These are phyloP conservation scores for Ptychobarbus kaznakovi DNA, from an alignment of 2,797 vertebrate species.

Conservation along the genomic window DNA sequence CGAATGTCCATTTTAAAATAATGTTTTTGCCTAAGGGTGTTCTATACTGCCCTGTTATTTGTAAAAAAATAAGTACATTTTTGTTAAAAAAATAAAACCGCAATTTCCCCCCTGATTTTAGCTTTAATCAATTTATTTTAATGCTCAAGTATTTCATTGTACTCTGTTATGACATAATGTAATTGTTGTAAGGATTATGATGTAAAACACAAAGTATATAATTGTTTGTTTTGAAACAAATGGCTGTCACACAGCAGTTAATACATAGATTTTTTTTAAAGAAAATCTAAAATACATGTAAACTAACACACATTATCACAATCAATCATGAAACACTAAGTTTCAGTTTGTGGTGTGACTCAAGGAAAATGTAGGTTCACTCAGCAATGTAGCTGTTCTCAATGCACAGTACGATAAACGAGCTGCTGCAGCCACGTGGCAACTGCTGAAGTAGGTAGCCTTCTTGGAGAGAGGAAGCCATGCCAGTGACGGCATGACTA, in stretches of 20 bases:
- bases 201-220: neutral
- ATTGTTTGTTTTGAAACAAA: neutral
- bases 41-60: neutral
- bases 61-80: neutral
- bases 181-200: neutral
- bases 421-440: conserved; percentile 79
- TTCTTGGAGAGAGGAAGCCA: conserved; percentile 81
- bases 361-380: conserved; percentile 19
- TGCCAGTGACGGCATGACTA: conserved; percentile 70
- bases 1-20: neutral
- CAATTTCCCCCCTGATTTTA: neutral
- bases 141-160: neutral
- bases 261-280: neutral
- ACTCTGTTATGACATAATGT: neutral
- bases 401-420: conserved; percentile 86
- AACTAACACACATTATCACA: neutral
- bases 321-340: neutral
- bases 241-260: conserved; percentile 16
- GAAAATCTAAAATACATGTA: neutral
- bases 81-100: neutral
- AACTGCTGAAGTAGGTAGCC: conserved; percentile 86
- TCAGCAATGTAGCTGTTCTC: conserved; percentile 89
- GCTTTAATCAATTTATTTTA: neutral
- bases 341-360: neutral
- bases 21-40: neutral